These are phyloP conservation scores for Kryphioiulus occultus DNA, from an alignment of 2,888 invertebrate genomes.

Conservation along the genomic window DNA sequence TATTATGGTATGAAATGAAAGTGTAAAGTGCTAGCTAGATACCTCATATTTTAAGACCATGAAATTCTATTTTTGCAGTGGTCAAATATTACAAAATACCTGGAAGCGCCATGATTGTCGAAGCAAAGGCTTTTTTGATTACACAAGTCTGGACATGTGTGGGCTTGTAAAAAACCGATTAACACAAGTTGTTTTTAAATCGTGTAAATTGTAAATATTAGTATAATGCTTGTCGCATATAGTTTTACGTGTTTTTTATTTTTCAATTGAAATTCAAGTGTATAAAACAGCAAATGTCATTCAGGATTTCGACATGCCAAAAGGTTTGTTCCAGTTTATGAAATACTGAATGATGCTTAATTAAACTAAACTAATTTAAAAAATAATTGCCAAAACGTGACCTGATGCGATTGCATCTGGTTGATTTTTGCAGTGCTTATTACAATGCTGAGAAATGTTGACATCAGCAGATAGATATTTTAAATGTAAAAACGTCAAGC, in stretches of 20 bases:
- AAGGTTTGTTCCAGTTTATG: background rate
- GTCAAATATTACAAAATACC: background rate
- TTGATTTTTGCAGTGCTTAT: background rate
- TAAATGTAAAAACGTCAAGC: background rate
- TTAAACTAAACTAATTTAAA: background rate
- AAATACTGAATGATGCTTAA: background rate
- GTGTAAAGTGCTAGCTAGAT: background rate
- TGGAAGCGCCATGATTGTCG: background rate
- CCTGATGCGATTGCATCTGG: background rate
- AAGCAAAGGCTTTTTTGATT: background rate
- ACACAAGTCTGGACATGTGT: background rate
- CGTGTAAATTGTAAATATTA: conserved; percentile 32
- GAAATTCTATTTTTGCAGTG: background rate
- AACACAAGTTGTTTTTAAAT: background rate
- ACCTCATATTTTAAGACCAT: conserved; percentile 11
- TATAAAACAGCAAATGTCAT: background rate
- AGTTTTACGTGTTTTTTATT: background rate
- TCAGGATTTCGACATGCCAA: background rate
- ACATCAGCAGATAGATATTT: background rate
- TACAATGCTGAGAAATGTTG: background rate
- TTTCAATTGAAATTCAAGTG: background rate
- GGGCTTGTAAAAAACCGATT: background rate
- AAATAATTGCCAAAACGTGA: background rate
- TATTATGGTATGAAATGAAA: background rate
- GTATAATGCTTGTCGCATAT: background rate